Evolutionary conservation across 2,888 invertebrate species (phyloP).

Genomic region (Zhengitettix transpicula): DNA sequence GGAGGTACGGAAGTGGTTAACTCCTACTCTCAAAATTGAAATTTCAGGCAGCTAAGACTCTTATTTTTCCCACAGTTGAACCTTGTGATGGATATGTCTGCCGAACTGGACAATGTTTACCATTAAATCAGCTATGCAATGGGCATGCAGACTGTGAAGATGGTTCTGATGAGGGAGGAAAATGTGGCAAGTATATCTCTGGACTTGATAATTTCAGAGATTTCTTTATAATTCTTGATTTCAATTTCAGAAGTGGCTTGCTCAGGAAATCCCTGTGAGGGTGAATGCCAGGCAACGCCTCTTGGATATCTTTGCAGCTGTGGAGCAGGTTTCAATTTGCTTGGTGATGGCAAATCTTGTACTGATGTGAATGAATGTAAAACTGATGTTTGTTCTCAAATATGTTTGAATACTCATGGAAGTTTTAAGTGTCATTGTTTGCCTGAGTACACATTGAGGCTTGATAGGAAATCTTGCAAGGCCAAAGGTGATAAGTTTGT

Average conservation of each 20-base stretch:
- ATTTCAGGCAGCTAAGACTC: no score
- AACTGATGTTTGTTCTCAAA: conserved; percentile 44
- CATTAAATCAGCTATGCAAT: conserved; percentile 46
- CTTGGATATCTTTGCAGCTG: conserved; percentile 50
- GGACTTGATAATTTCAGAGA: neutral
- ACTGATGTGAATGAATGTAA: conserved; percentile 58
- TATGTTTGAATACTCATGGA: conserved; percentile 38
- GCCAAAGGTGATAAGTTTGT: conserved; percentile 39
- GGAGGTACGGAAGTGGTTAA: neutral
- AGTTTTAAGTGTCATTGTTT: conserved; percentile 41
- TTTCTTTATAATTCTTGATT: neutral
- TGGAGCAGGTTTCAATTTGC: conserved; percentile 36
- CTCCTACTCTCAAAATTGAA: no score
- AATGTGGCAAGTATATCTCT: conserved; percentile 32
- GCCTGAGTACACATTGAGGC: conserved; percentile 33
- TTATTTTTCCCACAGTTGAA: neutral
- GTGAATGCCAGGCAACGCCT: conserved; percentile 45
- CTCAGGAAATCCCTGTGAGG: conserved; percentile 31
- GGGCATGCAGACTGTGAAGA: conserved; percentile 44
- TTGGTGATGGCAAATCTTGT: conserved; percentile 37
- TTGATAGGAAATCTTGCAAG: conserved; percentile 40
- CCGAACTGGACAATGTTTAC: conserved; percentile 45
- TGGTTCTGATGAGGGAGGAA: conserved; percentile 49
- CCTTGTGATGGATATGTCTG: conserved; percentile 22
- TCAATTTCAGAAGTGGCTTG: conserved; percentile 20